These are phyloP conservation scores for Drosophila hawaiiensis DNA, from an alignment of 2,888 invertebrate genomes.

Conservation along the genomic window DNA sequence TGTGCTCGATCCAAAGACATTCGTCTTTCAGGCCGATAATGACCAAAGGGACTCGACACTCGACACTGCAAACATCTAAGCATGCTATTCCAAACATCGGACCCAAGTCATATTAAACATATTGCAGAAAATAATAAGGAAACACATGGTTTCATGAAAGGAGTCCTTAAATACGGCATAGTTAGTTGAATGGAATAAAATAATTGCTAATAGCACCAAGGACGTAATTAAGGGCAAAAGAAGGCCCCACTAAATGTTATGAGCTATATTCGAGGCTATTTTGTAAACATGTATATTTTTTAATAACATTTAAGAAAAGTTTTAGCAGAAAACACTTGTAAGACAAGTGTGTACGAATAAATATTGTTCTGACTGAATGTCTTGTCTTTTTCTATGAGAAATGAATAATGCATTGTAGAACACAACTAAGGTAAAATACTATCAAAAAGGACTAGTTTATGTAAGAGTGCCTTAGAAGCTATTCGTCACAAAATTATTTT, in stretches of 20 bases:
- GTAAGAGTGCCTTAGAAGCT: not conserved
- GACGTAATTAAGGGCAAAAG: not conserved
- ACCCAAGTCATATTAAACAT: not conserved
- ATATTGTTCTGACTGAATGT: not conserved
- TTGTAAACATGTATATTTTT: not conserved
- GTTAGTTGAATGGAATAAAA: not conserved
- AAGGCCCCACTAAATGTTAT: not conserved
- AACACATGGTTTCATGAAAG: not conserved
- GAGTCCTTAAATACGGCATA: not conserved
- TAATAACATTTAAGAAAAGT: not conserved
- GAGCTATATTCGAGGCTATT: not conserved
- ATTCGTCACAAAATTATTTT: not conserved
- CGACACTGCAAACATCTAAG: not conserved
- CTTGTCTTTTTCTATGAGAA: not conserved
- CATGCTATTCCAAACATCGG: not conserved
- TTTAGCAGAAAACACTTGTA: not conserved
- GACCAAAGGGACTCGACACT: not conserved
- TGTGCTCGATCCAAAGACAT: not conserved
- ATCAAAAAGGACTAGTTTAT: not conserved
- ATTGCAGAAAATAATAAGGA: not conserved
- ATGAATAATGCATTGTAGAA: not conserved
- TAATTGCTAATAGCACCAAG: not conserved
- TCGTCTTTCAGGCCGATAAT: rapidly evolving
- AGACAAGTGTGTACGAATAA: no score
- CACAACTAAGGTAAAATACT: not conserved